Base-by-base conservation (phyloP, 2,113 vertebrate genomes). In the Xiphias gladius region DNA sequence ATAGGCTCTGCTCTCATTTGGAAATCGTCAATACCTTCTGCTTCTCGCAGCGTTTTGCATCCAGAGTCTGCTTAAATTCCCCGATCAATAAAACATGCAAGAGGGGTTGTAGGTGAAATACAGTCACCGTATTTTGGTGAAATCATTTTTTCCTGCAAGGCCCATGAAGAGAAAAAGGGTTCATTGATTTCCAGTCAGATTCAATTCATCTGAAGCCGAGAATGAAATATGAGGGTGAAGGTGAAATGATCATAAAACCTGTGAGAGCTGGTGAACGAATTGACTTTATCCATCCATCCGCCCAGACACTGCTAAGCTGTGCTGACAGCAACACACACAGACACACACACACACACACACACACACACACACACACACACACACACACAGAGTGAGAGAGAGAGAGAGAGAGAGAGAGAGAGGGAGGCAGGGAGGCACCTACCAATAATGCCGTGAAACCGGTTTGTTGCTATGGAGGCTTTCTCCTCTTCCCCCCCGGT, bases 381-480 rank as follows among this genome's bases (percentile, higher is more conserved):
- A 80, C 76, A 66, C 73, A 24, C 37, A 37, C 28, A n/a, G n/a
- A n/a, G n/a, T n/a, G n/a, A n/a, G n/a, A n/a, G n/a, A n/a, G n/a
- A n/a, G n/a, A n/a, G n/a, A n/a, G n/a, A n/a, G n/a, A n/a, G n/a
- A n/a, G n/a, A n/a, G n/a, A n/a, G n/a, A n/a, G n/a, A n/a, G n/a
- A n/a, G n/a, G n/a, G n/a, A 4, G 22, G 28, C 64, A 83, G 80
- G 83, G 90, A 91, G 82, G 73, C 62, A 92, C 93, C 88, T 79
- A 94, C 93, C 91, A 57, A 83, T 85, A 82, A 83, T 77, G 87
- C 86, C 81, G 89, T 67, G 73, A 50, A 89, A 79, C 89, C 91
- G 87, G 91, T 88, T 84, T 89, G 91, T 92, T 91, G 91, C 92
- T 91, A 89, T 41, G 93, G 88, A 85, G 85, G 52, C 59, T 83